Percentiles rank a stretch among this genome's conserved stretches.
These are phyloP conservation scores for Heliconius ethilla DNA, from an alignment of 2,888 invertebrate species.

Conservation along the genomic window DNA sequence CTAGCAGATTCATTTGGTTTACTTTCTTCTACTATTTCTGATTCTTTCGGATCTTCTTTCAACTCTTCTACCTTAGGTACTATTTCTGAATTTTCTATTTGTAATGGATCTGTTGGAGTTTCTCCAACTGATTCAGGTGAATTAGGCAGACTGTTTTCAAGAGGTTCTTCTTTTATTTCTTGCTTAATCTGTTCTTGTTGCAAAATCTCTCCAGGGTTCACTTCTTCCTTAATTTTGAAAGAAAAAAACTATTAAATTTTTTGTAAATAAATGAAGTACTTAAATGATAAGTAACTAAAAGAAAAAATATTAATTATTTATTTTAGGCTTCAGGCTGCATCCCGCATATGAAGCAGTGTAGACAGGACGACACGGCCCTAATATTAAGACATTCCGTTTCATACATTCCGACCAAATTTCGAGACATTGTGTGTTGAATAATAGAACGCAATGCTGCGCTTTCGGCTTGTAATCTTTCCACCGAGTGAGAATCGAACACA, in stretches of 20 bases:
- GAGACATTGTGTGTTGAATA: no score
- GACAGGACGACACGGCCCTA: not conserved
- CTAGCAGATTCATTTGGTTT: conserved; percentile 14
- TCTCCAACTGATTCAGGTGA: not conserved
- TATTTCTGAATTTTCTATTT: not conserved
- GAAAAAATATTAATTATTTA: not conserved
- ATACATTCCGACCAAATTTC: not conserved
- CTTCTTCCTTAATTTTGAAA: conserved; percentile 19
- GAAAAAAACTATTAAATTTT: not conserved
- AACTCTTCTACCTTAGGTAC: conserved; percentile 15
- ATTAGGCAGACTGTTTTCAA: not conserved
- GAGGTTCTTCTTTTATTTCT: conserved; percentile 1
- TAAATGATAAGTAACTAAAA: not conserved
- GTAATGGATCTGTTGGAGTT: not conserved
- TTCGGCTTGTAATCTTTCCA: no score
- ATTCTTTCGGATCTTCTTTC: conserved; percentile 12
- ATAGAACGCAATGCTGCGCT: no score
- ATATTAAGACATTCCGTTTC: not conserved
- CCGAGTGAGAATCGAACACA: no score
- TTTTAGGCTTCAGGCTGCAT: not conserved
- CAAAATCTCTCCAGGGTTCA: conserved; percentile 1
- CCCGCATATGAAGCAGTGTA: not conserved
- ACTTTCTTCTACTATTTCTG: conserved; percentile 6
- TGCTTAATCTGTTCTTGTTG: not conserved
- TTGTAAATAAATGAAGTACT: no score